These are phyloP conservation scores for Lycaena phlaeas DNA, from an alignment of 2,888 invertebrate genomes.

Conservation along the genomic window DNA sequence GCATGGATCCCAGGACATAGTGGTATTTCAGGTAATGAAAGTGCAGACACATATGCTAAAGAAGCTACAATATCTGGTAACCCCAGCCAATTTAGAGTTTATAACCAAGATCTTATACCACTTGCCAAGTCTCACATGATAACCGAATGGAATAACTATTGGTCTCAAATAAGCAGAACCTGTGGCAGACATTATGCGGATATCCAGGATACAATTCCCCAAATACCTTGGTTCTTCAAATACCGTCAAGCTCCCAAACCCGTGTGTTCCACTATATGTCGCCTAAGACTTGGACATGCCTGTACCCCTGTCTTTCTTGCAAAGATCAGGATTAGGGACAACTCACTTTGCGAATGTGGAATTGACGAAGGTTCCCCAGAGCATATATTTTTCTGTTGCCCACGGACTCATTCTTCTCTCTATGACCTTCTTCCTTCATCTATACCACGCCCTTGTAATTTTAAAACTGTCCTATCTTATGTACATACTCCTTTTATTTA, in stretches of 20 bases:
- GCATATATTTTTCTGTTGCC: background rate
- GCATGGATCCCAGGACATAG: conserved; percentile 9
- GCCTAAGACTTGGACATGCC: background rate
- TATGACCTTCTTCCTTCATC: too few species aligned
- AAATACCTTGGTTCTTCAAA: background rate
- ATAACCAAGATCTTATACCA: background rate
- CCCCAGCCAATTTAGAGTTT: background rate
- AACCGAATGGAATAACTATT: background rate
- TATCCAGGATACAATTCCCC: background rate
- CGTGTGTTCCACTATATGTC: background rate
- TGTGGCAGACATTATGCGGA: background rate
- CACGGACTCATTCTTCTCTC: too few species aligned
- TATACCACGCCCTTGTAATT: too few species aligned
- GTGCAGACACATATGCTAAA: background rate
- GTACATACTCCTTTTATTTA: too few species aligned
- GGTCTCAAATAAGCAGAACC: background rate
- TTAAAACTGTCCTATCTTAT: too few species aligned
- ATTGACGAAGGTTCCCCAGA: too few species aligned
- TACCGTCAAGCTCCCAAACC: background rate
- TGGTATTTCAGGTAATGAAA: conserved; percentile 6
- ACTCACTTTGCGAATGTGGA: background rate
- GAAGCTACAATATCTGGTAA: background rate
- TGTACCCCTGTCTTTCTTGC: background rate
- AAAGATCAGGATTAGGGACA: background rate
- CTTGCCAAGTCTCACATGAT: background rate